These are phyloP conservation scores for Cyrtonyx montezumae DNA, from an alignment of 2,113 vertebrate species.

Conservation along the genomic window DNA sequence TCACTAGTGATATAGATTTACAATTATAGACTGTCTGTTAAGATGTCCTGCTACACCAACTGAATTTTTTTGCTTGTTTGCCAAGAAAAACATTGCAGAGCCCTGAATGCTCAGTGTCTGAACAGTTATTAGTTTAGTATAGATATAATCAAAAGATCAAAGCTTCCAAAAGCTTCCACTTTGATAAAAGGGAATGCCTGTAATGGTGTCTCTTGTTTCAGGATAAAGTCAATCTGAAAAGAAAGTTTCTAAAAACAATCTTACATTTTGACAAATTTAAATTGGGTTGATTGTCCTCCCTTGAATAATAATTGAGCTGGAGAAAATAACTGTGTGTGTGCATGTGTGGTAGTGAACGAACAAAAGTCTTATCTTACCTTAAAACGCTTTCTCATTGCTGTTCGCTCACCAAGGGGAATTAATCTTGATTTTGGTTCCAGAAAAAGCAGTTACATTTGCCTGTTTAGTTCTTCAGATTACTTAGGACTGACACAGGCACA, in stretches of 20 bases:
- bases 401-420: neutral
- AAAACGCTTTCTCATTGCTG: neutral
- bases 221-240: constrained; percentile 16
- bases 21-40: neutral
- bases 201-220: constrained; percentile 22
- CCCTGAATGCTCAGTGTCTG: neutral
- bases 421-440: neutral
- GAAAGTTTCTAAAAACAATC: constrained; percentile 1
- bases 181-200: neutral
- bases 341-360: neutral
- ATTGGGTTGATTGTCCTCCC: constrained; percentile 42
- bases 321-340: neutral
- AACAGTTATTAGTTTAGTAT: neutral
- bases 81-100: neutral
- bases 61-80: neutral
- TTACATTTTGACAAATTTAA: constrained; percentile 18
- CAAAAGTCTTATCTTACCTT: neutral
- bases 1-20: neutral
- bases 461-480: neutral
- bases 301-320: neutral
- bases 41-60: neutral
- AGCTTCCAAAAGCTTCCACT: neutral
- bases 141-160: constrained; percentile 11
- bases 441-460: neutral
- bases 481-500: neutral